These are phyloP conservation scores for Boulengeromyrus knoepffleri DNA, from an alignment of 2,113 vertebrate genomes.

Conservation along the genomic window DNA sequence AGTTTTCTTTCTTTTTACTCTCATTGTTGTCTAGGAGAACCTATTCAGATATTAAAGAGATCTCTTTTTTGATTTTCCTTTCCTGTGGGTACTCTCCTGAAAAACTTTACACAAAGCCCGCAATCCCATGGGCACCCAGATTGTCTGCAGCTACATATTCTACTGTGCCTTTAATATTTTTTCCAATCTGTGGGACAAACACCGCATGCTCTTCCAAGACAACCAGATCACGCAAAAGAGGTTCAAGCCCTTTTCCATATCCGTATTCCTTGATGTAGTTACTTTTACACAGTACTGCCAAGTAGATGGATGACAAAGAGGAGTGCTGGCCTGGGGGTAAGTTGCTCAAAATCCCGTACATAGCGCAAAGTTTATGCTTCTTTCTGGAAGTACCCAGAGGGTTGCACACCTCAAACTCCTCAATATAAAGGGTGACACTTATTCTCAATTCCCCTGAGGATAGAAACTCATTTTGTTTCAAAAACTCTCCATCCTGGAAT, in stretches of 20 bases:
- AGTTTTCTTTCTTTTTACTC: no score
- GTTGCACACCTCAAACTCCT: no score
- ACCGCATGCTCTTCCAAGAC: background rate
- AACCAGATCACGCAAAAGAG: slow-evolving; percentile 8
- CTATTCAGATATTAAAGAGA: no score
- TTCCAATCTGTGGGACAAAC: background rate
- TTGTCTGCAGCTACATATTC: slow-evolving; percentile 11
- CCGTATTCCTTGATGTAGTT: background rate
- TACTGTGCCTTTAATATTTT: slow-evolving; percentile 6
- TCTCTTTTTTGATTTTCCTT: no score
- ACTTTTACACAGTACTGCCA: background rate
- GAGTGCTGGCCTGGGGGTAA: background rate
- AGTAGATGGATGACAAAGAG: background rate
- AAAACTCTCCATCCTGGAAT: no score
- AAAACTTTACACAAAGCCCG: slow-evolving; percentile 19
- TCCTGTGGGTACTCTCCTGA: background rate
- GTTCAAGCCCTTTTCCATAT: background rate
- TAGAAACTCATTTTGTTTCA: no score
- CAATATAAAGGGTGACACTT: no score
- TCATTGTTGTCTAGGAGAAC: no score
- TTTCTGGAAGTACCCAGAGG: background rate
- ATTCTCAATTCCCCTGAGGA: no score
- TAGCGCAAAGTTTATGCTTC: background rate
- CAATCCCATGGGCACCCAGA: background rate
- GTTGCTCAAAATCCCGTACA: background rate